Base-by-base conservation (phyloP, 2,797 vertebrate species). In the Danio choprae region DNA sequence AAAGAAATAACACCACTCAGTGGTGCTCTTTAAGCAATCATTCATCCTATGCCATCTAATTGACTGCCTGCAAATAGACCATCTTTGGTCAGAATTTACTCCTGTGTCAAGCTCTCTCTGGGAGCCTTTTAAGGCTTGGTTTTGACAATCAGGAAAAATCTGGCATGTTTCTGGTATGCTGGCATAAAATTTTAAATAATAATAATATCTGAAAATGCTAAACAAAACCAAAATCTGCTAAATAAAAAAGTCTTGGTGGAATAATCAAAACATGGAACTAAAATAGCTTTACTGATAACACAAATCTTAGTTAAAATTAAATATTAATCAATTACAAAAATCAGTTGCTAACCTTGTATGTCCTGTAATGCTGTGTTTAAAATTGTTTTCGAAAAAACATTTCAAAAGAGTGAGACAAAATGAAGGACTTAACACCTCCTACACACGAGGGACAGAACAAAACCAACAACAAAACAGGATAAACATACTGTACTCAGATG, bases 401-500 rank as follows among this genome's bases (percentile, higher is more conserved):
- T 29, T 63, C 53, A 15, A 75, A 51, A 40, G 36, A 68, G 40
- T 40, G 43, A 60, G 18, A 60, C 65, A 70, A 62, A 70, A 51
- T n/a, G 13, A 60, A 79, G 15, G 6, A 79, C 9, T 63, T 15
- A 9, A 53, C 56, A 62, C 58, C 15, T 71, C 67, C 56, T 62
- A 63, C 67, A 79, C 38, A 71, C 7, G 0, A 51, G 46, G 36
- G 56, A 71, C 18, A 62, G 46, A 71, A 38, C 77, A 43, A 18
- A 79, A 60, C 12, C 7, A 78, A 69, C 64, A 78, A 70, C 56
- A 71, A 71, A 79, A 46, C 58, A 79, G 44, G 55, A 79, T 44
- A 62, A 79, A 63, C 77, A 79, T 79, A 74, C 18, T 60, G 71
- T 50, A 63, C 36, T 81, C 72, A 68, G 71, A 74, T 75, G 79